Base-by-base conservation (phyloP, 2,888 invertebrate species). In the Rhamphomyia laevipes region DNA sequence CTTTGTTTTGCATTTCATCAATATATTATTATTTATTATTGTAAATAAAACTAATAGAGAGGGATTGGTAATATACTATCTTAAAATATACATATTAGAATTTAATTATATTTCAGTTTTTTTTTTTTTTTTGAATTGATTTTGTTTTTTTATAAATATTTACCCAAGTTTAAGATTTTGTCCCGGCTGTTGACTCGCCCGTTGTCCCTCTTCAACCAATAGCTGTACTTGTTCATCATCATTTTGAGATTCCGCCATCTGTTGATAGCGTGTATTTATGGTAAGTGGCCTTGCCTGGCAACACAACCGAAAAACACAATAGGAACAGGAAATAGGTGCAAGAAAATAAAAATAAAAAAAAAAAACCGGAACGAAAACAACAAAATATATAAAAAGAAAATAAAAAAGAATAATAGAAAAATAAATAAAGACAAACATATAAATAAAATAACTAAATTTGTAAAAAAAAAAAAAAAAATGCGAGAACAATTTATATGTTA, bases 101-200 rank as follows among this genome's bases (percentile, higher is more conserved):
- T 27, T 7, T n/a, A 6, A 27, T 27, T 27, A 27, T n/a, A n/a
- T 30, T 30, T 30, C 30, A 6, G n/a, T 30, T 30, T 9, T 30
- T 40, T 21, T 33, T 23, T 48, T 37, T 35, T 43, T 40, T 38
- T 40, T 38, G 44, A 35, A 37, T 43, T 40, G 35, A 37, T 50
- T 45, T 35, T 27, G 38, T 30, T 16, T 43, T 38, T 45, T 16
- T 33, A 23, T 53, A 55, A 55, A 68, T 73, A 79, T 81, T 87
- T 90, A 95, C 95, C 95, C 95, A 76, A 95, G 81, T 77, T 94
- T 93, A 73, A 94, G 85, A 75, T 92, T 90, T 80, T 94, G 94
- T 76, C 93, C 93, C 46, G 57, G 58, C 46, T 58, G 58, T 59
- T 69, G 70, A 58, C 62, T 67, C 73, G 90, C 89, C 69, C 91